A percentile compares a stretch with the other conserved stretches of the same genome.
Conservation (phyloP, 2,888 invertebrate genomes). For the Subacronicta megacephala region DNA sequence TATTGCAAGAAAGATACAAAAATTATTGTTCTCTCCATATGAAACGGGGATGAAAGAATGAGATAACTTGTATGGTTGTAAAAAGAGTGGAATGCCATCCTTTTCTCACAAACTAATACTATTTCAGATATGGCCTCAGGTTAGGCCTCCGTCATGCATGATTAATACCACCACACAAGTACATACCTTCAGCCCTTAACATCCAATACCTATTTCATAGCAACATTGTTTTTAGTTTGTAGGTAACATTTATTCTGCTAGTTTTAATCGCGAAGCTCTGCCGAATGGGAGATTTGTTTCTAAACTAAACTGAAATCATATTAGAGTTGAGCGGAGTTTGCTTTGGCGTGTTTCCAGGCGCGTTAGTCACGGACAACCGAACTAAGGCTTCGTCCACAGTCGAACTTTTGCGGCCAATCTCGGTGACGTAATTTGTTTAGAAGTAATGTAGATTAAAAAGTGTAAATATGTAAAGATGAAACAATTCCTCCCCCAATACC, state of each 20-base stretch:
- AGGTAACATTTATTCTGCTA: slow-evolving; percentile 54
- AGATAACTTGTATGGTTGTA: too few species aligned
- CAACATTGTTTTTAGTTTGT: slow-evolving; percentile 34
- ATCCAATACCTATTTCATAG: slow-evolving; percentile 36
- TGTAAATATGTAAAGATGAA: background rate
- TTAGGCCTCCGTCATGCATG: too few species aligned
- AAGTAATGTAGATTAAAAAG: slow-evolving; percentile 9
- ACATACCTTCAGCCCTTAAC: too few species aligned
- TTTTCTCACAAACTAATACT: too few species aligned
- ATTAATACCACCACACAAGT: too few species aligned
- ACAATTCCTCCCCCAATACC: too few species aligned
- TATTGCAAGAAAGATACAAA: too few species aligned
- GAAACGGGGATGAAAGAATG: too few species aligned
- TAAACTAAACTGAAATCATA: slow-evolving; percentile 81
- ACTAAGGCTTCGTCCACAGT: slow-evolving; percentile 59
- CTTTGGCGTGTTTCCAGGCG: slow-evolving; percentile 79
- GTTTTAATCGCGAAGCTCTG: slow-evolving; percentile 61
- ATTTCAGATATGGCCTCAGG: too few species aligned
- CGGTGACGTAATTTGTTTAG: slow-evolving; percentile 52
- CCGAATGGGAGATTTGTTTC: slow-evolving; percentile 75
- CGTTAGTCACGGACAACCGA: slow-evolving; percentile 66
- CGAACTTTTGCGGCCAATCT: slow-evolving; percentile 51
- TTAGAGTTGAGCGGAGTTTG: slow-evolving; percentile 78
- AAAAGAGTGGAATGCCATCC: too few species aligned
- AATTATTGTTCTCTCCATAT: too few species aligned